Percentiles rank a stretch among this genome's conserved stretches.
These are phyloP conservation scores for Alviniconcha marisindica DNA, from an alignment of 1,140 invertebrate genomes.

Conservation along the genomic window DNA sequence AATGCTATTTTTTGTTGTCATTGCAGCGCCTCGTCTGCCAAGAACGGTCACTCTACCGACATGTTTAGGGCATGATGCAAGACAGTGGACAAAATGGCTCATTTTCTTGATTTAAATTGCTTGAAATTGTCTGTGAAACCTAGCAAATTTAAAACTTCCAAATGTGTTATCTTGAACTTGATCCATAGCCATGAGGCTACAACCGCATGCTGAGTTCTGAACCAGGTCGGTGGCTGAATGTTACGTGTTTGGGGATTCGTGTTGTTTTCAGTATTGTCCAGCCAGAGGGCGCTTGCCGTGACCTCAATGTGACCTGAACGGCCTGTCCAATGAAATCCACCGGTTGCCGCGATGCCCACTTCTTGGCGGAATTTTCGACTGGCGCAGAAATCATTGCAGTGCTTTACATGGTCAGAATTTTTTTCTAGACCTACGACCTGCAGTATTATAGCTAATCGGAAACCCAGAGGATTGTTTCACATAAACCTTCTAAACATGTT, in stretches of 20 bases:
- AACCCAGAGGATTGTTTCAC: background rate
- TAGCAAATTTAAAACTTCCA: too few species aligned
- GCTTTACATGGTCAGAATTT: background rate
- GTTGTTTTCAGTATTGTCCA: background rate
- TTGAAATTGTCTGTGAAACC: background rate
- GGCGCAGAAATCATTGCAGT: background rate
- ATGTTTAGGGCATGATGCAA: background rate
- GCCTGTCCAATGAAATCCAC: background rate
- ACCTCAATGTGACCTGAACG: constrained; percentile 4
- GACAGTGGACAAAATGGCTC: background rate
- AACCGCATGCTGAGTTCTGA: background rate
- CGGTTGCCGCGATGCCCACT: background rate
- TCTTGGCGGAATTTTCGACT: constrained; percentile 39
- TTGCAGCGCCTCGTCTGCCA: background rate
- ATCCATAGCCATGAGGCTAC: too few species aligned
- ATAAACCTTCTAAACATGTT: constrained; percentile 18
- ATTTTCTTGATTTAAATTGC: background rate
- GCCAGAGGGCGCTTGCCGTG: background rate
- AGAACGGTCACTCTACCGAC: background rate
- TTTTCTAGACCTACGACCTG: background rate
- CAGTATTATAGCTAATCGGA: background rate
- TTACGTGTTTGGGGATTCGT: background rate
- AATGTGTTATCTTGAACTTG: background rate
- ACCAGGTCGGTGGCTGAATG: background rate
- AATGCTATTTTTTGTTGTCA: background rate